These are phyloP conservation scores for Gorsachius goisagi DNA, from an alignment of 2,113 vertebrate species.

Conservation along the genomic window DNA sequence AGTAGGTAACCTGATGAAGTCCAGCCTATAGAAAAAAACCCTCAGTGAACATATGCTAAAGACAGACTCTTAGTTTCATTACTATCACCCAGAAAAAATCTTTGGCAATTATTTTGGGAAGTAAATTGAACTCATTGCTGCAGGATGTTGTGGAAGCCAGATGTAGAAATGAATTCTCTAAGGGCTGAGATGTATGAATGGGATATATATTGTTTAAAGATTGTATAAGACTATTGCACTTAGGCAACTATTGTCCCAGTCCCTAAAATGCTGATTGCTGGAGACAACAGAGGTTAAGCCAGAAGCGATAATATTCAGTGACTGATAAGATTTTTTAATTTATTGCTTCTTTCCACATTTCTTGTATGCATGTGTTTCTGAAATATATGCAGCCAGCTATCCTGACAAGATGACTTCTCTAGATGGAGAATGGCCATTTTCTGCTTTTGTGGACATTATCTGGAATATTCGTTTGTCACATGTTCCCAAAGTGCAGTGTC, in stretches of 20 bases:
- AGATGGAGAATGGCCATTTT: neutral
- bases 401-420: neutral
- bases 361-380: neutral
- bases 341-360: neutral
- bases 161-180: neutral
- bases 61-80: neutral
- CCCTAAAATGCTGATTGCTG: neutral
- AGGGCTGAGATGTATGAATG: neutral
- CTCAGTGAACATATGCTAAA: neutral
- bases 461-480: neutral
- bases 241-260: neutral
- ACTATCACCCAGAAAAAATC: fast-evolving
- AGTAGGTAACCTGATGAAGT: neutral
- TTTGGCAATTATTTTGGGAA: neutral
- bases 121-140: neutral
- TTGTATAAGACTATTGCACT: neutral
- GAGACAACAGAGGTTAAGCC: neutral
- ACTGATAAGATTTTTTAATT: neutral
- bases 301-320: neutral
- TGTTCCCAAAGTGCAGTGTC: neutral
- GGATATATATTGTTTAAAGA: neutral
- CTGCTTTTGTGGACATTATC: neutral
- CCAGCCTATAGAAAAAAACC: neutral
- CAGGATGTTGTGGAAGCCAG: neutral
- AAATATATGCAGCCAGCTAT: fast-evolving